These are phyloP conservation scores for Spondyliosoma cantharus DNA, from an alignment of 2,797 vertebrate species.

Conservation along the genomic window DNA sequence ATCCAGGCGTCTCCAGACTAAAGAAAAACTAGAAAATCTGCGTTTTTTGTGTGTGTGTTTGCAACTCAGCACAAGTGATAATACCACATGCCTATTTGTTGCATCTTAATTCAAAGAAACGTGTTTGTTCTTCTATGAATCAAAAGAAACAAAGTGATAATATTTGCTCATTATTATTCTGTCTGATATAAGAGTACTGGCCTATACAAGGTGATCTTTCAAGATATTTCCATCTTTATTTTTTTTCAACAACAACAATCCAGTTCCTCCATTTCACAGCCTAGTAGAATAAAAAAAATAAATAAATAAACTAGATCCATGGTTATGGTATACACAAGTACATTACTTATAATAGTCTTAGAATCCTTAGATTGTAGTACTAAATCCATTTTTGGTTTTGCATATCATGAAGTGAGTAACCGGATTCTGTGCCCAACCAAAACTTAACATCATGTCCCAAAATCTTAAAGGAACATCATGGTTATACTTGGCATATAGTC, in stretches of 20 bases:
- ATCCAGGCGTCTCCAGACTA: not conserved
- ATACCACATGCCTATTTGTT: not conserved
- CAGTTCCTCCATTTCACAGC: not conserved
- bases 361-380: not conserved
- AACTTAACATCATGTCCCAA: conserved; percentile 8
- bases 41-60: not conserved
- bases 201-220: conserved; percentile 10
- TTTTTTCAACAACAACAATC: not conserved
- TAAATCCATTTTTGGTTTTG: not conserved
- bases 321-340: not conserved
- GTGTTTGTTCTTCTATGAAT: too few relatives aligned
- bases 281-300: not conserved
- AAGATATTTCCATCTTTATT: conserved; percentile 23
- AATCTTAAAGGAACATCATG: conserved; percentile 3
- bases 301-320: not conserved
- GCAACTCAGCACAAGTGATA: not conserved
- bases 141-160: not conserved
- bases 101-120: not conserved
- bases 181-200: not conserved
- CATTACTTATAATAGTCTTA: too few relatives aligned
- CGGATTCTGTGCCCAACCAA: not conserved
- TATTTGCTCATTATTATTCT: not conserved
- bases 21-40: not conserved
- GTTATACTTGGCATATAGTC: conserved; percentile 26
- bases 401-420: not conserved